Base-by-base conservation (phyloP, 2,888 invertebrate genomes). In the Zaprionus obscuricornis region DNA sequence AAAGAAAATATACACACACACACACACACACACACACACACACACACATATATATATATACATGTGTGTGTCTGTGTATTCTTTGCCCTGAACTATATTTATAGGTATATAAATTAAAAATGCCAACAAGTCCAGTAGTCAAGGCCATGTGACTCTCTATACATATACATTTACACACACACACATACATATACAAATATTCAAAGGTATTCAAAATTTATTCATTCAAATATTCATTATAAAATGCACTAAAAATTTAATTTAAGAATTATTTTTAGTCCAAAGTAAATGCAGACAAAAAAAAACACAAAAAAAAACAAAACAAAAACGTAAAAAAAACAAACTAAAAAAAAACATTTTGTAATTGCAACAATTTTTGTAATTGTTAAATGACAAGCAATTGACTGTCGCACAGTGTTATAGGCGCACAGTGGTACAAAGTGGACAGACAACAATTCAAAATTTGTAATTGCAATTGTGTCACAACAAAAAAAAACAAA, bases 21-120 rank as follows among this genome's bases (percentile, higher is more conserved):
- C 52, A 27, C 40, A 16, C 27, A 26, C 40, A 11, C 39, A 14
- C 36, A 33, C 51, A 49, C 37, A 42, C 47, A 47, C 11, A 11
- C 36, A 34, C 27, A 56, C 33, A 26, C 10, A 20, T 31, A 29
- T 54, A 46, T 39, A 40, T 47, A 40, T 42, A 47, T 24, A n/a
- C 34, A 8, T 18, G 39, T 20, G 46, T 51, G 16, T 42, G 18
- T 10, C 10, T 37, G 10, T 37, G n/a, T 64, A 34, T 34, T 33
- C 36, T 20, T 49, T 40, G 66, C 82, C 82, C 77, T 77, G 77
- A 77, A 82, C 82, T 82, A 82, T 78, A 82, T 78, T 75, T 78
- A 73, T 78, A 74, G 71, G 63, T 42, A 66, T 51, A 52, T 58
- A 70, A 71, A 77, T 69, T 66, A 60, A 55, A 57, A 69, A 66